Base-by-base conservation (phyloP, 1,140 invertebrate genomes). In the Frieseomelitta varia region DNA sequence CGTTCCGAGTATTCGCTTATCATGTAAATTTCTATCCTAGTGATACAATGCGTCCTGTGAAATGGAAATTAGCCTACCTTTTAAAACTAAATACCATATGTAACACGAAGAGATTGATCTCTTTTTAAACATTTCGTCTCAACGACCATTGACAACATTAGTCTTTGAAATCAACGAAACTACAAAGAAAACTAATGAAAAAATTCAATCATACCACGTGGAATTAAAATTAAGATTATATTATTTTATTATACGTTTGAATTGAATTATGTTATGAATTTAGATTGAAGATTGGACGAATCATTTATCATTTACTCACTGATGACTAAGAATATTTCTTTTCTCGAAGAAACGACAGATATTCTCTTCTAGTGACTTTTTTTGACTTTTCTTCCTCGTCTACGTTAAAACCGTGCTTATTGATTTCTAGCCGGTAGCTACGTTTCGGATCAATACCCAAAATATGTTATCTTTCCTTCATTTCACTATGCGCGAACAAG, bases 371-470 rank as follows among this genome's bases (percentile, higher is more conserved):
- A 8, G 47, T 19, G 2, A n/a, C n/a, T 39, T 47, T 71, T 71
- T 30, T 71, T 11, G 24, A 15, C 47, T 47, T 47, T 47, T 2
- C 39, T 39, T 24, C 0, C 1, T 21, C 30, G 4, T 15, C 65
- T 19, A 34, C 19, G 65, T 8, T 71, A n/a, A 4, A 69, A 21
- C 12, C 17, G n/a, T 39, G 39, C 24, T n/a, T 71, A 71, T 47
- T 71, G 69, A 47, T 71, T 47, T 14, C 14, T 4, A 71, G 69
- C 21, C 47, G 3, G 39, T 15, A n/a, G 39, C 39, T 47, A 24
- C 39, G 39, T 71, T 71, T 71, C 10, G 21, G 69, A 47, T 71
- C 69, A 71, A 71, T 71, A 71, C 39, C 24, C 24, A 71, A 71
- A 71, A 71, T n/a, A n/a, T 71, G 39, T 34, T 71, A 47, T n/a